A percentile compares a stretch with the other conserved stretches of the same genome.
phyloP scores from a whole-genome alignment of 1,140 invertebrate genomes.

The Drosophila bocqueti region DNA sequence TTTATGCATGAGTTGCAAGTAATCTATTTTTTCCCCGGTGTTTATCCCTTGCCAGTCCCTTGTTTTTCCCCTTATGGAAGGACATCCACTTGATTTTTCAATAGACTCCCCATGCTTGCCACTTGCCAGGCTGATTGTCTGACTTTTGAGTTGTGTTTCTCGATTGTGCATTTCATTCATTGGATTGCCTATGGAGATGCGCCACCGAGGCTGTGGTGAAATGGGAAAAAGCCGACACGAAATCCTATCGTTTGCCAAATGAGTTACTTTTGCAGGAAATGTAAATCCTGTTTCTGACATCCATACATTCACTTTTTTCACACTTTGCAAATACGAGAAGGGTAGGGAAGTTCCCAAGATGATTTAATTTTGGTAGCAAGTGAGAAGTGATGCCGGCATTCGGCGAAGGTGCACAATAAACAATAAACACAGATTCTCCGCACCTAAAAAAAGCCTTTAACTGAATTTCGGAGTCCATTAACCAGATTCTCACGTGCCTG shows the following conservation, averaged over 20 bases:
- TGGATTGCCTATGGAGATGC: slow-evolving; percentile 2
- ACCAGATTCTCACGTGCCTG: slow-evolving; percentile 22
- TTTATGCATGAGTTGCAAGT: neutral
- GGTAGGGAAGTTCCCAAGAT: neutral
- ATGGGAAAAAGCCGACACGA: neutral
- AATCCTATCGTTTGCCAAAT: slow-evolving; percentile 5
- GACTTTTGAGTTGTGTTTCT: slow-evolving; percentile 18
- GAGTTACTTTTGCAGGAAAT: neutral
- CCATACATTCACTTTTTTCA: neutral
- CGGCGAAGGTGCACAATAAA: neutral
- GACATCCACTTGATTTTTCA: slow-evolving; percentile 40
- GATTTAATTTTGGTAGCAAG: slow-evolving; percentile 7
- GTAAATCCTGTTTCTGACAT: neutral
- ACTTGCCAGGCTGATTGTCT: slow-evolving; percentile 26
- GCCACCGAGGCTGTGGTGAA: too few species aligned
- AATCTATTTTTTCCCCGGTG: neutral
- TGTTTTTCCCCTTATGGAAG: neutral
- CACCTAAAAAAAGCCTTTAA: slow-evolving; percentile 14
- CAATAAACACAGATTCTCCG: neutral
- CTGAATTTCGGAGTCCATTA: slow-evolving; percentile 9
- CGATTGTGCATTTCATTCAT: slow-evolving; percentile 10
- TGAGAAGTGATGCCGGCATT: slow-evolving; percentile 7
- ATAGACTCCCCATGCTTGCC: slow-evolving; percentile 32
- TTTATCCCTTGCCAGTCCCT: neutral
- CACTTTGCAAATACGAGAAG: neutral